Percentiles rank a stretch among this genome's conserved stretches.
phyloP scores from a whole-genome alignment of 1,140 invertebrate genomes.

The Platyscapa corneri region DNA sequence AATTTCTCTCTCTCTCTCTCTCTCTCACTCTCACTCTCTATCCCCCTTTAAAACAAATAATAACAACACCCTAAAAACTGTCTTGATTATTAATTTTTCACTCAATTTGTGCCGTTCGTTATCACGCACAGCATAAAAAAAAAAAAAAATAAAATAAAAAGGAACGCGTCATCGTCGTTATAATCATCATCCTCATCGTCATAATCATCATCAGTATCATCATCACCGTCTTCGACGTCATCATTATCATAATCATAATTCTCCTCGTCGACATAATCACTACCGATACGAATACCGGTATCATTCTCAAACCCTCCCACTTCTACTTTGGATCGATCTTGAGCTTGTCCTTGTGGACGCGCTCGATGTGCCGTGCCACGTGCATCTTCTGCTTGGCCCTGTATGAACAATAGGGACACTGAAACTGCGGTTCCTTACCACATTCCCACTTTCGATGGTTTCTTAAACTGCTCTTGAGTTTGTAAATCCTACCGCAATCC shows the following conservation, averaged over 20 bases:
- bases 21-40: too few species aligned
- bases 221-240: too few species aligned
- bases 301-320: too few species aligned
- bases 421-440: slow-evolving; percentile 49
- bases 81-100: not conserved
- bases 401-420: slow-evolving; percentile 47
- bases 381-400: slow-evolving; percentile 52
- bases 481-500: slow-evolving; percentile 44
- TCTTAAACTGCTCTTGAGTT: slow-evolving; percentile 47
- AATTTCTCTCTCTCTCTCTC: too few species aligned
- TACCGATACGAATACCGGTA: too few species aligned
- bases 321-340: not conserved
- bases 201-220: not conserved
- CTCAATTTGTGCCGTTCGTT: not conserved
- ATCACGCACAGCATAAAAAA: not conserved
- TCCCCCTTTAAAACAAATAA: too few species aligned
- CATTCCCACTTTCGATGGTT: slow-evolving; percentile 53
- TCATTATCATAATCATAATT: too few species aligned
- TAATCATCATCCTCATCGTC: not conserved
- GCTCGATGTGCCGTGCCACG: slow-evolving; percentile 49
- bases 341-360: slow-evolving; percentile 50
- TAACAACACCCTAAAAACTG: not conserved
- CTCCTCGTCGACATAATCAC: too few species aligned
- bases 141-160: not conserved
- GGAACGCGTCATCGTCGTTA: not conserved